Evolutionary conservation across 2,888 invertebrate genomes (phyloP), one percentile per base, ranked within the genome.

Genomic region (Cephus nigrinus): DNA sequence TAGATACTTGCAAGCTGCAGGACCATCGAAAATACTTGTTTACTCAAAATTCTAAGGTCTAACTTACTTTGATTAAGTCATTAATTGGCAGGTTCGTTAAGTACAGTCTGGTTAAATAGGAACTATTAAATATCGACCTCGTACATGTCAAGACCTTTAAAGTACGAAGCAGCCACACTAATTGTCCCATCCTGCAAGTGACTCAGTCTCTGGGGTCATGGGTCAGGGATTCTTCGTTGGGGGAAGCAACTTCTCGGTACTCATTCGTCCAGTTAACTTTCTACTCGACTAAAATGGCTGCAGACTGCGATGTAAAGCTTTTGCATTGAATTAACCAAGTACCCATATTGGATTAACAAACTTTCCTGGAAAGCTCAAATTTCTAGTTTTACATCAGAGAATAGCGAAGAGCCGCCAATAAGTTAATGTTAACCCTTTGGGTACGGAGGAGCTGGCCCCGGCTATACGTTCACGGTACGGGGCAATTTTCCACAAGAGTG

Each of bases 111-210:
- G 23, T 55, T 55, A 55, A 55, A 55, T 23, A 55, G 9, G 55
- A 55, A 55, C 55, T 55, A 55, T 55, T 55, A 55, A 55, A 55
- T 55, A 78, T 82, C 80, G 76, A 68, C 76, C 72, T 77, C 80
- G 78, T 79, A 77, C 74, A 80, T 80, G 85, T 86, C 85, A 82
- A 86, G 88, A 85, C 86, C 87, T 86, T 88, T 85, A 84, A 86
- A 82, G 83, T 82, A 84, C 84, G 80, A 87, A 86, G 86, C 86
- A 84, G 79, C 80, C 83, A 82, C 84, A 83, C 85, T 89, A 89
- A 90, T 90, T 88, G 87, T 86, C 83, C 84, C 86, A 86, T 88
- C 87, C 87, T 86, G 86, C 82, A 82, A 84, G 82, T 88, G 88
- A 89, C 83, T 86, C 86, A 85, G 81, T 73, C 79, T 79, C 79